These are phyloP conservation scores for Holacanthus passer DNA, from an alignment of 2,113 vertebrate species.

Conservation along the genomic window DNA sequence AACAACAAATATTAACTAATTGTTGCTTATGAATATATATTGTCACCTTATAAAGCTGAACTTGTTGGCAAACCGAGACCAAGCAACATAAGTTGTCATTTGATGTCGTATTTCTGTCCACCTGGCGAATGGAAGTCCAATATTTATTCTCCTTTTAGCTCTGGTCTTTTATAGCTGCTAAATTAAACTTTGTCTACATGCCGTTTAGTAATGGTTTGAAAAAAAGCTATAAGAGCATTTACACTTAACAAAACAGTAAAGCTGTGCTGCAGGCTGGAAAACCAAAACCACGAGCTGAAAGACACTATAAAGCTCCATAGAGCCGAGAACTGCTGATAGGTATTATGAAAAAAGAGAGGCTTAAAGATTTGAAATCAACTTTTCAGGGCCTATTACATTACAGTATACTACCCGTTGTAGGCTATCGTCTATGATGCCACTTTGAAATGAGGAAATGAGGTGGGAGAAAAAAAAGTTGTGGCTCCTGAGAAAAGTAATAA, in stretches of 20 bases:
- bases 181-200: background rate
- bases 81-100: background rate
- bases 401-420: background rate
- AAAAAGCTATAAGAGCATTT: background rate
- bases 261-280: background rate
- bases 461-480: background rate
- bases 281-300: background rate
- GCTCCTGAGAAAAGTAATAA: slow-evolving; percentile 34
- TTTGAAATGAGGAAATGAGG: slow-evolving; percentile 18
- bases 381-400: background rate
- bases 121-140: background rate
- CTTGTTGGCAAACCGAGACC: background rate
- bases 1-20: background rate
- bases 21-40: background rate
- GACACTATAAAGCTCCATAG: background rate
- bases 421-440: background rate
- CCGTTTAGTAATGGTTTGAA: background rate
- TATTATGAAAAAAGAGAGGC: background rate
- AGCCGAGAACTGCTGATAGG: background rate
- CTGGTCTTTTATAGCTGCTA: background rate
- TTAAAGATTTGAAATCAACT: background rate
- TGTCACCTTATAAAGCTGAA: background rate
- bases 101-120: background rate
- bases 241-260: background rate
- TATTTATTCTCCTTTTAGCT: background rate